phyloP scores from a whole-genome alignment of 2,797 vertebrate genomes.

The Galaxias olidus region DNA sequence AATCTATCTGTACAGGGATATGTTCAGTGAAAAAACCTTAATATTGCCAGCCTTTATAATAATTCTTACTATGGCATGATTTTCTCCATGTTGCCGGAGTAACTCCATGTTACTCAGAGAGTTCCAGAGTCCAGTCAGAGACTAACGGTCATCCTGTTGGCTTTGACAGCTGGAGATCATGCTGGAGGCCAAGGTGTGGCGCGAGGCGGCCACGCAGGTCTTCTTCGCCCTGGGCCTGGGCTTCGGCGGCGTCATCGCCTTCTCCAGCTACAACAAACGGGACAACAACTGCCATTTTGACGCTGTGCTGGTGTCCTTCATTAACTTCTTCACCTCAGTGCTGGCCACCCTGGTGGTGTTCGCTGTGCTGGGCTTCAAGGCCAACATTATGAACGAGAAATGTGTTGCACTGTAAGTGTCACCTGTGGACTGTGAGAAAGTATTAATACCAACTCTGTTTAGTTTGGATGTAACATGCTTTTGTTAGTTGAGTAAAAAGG shows the following conservation, averaged over 20 bases:
- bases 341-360: constrained; percentile 98
- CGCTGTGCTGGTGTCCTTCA: constrained; percentile 93
- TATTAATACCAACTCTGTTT: too few relatives aligned
- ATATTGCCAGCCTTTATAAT: too few relatives aligned
- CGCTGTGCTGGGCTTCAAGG: constrained; percentile 96
- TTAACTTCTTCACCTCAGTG: constrained; percentile 98
- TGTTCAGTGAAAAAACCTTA: too few relatives aligned
- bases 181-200: constrained; percentile 95
- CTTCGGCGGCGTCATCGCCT: constrained; percentile 97
- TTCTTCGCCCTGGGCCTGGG: constrained; percentile 97
- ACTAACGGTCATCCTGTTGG: constrained; percentile 7
- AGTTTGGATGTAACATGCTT: too few relatives aligned
- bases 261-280: constrained; percentile 99
- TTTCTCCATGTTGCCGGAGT: too few relatives aligned
- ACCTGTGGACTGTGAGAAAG: not conserved
- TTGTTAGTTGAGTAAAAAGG: too few relatives aligned
- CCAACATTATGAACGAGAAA: constrained; percentile 90
- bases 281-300: constrained; percentile 99
- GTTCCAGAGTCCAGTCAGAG: not conserved
- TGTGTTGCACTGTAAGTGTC: constrained; percentile 80
- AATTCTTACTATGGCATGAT: too few relatives aligned
- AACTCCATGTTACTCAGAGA: too few relatives aligned
- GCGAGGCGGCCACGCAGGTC: constrained; percentile 96
- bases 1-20: too few relatives aligned
- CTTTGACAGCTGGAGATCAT: constrained; percentile 91